Base-by-base conservation (phyloP, 1,140 invertebrate genomes). In the Oreohelix idahoensis region DNA sequence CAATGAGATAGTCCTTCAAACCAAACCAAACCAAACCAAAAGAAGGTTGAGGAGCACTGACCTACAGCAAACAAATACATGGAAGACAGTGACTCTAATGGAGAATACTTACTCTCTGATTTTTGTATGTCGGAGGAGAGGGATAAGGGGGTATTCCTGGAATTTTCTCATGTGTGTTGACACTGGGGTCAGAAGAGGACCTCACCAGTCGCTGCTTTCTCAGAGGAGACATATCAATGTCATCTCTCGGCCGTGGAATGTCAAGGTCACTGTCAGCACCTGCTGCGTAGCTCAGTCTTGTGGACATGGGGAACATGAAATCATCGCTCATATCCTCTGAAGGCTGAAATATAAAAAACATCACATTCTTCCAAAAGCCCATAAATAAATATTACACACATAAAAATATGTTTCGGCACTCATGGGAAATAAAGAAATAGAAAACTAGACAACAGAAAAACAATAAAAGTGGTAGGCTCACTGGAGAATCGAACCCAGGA, bases 271-370 rank as follows among this genome's bases (percentile, higher is more conserved):
- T 97, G 94, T 98, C 97, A 86, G 97, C 97, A 90, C 97, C 98
- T 89, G 97, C 98, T 85, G 97, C 97, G 94, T 98, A 98, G 90
- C 97, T 98, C 85, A 98, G 94, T 89, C 97, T 96, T 93, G 96
- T 97, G 86, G 97, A 97, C 97, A 98, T 98, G 89, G 98, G 98
- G 94, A 99, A 99, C 90, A 99, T 95, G 95, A 99, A 98, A 94
- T 99, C 97, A 86, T 95, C 94, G 53, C 93, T 92, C 51, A 94
- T 93, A 58, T 92, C 89, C 80, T 94, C 93, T n/a, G 93, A 92
- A 0, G 93, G 93, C 92, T 94, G 89, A 13, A 86, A 88, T 71
- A 76, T 32, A 71, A 42, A 71, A 32, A 29, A 69, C 36, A 36
- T 29, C 10, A 69, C n/a, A 69, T 36, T 11, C 10, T 36, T 29